Evolutionary conservation across 2,888 invertebrate species (phyloP).

Genomic region (Dasypolia templi): DNA sequence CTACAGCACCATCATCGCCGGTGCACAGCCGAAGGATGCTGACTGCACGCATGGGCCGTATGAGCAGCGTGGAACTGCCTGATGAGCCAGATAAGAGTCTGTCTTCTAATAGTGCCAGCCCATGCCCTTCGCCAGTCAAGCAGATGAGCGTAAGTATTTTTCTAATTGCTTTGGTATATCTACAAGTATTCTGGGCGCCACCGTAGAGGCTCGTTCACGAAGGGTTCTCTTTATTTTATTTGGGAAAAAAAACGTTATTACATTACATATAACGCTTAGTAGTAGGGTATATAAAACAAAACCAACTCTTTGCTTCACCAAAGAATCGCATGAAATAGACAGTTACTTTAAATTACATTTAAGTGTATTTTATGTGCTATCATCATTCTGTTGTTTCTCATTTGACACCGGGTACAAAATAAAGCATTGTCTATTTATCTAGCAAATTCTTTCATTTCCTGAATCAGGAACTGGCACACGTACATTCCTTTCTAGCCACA

Average conservation of each 20-base stretch:
- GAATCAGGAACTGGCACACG: slow-evolving; percentile 7
- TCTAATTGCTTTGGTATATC: not conserved
- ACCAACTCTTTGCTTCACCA: not conserved
- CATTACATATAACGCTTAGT: no score
- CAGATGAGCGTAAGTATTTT: slow-evolving; percentile 84
- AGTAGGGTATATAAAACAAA: no score
- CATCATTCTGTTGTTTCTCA: not conserved
- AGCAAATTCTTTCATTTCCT: slow-evolving; percentile 16
- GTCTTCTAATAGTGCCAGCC: slow-evolving; percentile 97
- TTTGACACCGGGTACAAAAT: not conserved
- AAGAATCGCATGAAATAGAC: no score
- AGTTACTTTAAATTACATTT: no score
- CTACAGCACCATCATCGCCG: slow-evolving; percentile 98
- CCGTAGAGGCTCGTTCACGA: not conserved
- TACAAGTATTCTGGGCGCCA: not conserved
- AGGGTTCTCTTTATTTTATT: not conserved
- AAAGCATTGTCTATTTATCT: not conserved
- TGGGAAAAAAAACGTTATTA: no score
- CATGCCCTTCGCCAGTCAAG: slow-evolving; percentile 96
- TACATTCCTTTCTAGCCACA: slow-evolving; percentile 13
- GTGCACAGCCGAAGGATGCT: slow-evolving; percentile 96
- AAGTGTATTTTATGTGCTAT: not conserved
- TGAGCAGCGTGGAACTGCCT: slow-evolving; percentile 98
- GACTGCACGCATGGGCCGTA: slow-evolving; percentile 95
- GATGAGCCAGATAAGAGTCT: slow-evolving; percentile 97